phyloP scores from a whole-genome alignment of 1,140 invertebrate genomes.

The Scylla paramamosain region DNA sequence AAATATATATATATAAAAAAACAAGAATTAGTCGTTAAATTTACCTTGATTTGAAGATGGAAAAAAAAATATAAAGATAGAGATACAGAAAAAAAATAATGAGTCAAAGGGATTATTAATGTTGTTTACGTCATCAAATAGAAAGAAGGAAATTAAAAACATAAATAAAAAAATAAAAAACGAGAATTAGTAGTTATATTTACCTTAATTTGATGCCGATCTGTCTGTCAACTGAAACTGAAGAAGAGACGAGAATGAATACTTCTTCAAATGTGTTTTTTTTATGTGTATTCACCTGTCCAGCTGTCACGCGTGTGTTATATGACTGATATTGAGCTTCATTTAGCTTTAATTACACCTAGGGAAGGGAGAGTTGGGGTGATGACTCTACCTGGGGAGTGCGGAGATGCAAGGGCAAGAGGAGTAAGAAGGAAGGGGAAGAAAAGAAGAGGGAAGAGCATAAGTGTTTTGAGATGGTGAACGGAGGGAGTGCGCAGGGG shows the following conservation, averaged over 20 bases:
- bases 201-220: not conserved
- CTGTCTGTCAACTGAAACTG: not conserved
- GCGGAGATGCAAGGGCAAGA: not conserved
- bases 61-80: not conserved
- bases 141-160: not conserved
- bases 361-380: not conserved
- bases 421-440: not conserved
- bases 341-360: not conserved
- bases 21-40: too few species aligned
- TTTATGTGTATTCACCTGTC: not conserved
- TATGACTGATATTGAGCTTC: not conserved
- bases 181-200: conserved; percentile 41
- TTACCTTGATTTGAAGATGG: too few species aligned
- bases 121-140: too few species aligned
- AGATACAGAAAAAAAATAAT: not conserved
- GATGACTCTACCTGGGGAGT: not conserved
- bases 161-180: conserved; percentile 45
- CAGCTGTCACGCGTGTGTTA: conserved; percentile 2
- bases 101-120: too few species aligned
- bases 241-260: not conserved
- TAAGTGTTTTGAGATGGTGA: not conserved
- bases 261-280: not conserved
- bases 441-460: not conserved
- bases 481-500: not conserved
- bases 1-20: too few species aligned